Evolutionary conservation across 2,888 invertebrate genomes (phyloP).

Genomic region (Imbricaverruca yamaguchii): DNA sequence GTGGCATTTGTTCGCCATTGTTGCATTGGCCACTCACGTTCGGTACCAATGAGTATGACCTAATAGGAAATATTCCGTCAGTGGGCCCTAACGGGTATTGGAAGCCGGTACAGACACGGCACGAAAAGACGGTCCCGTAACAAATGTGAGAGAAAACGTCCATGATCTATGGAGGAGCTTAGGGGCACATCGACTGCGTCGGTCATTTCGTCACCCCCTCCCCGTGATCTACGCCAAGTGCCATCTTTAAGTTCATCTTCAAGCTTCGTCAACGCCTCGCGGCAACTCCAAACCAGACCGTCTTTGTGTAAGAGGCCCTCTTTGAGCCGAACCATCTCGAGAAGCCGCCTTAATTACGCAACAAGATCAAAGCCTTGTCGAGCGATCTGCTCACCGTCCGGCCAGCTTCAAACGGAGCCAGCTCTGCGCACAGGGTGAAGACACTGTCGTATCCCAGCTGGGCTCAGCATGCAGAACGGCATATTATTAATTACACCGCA

Average conservation of each 20-base stretch:
- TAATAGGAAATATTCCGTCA: no score
- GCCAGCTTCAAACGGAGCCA: not conserved
- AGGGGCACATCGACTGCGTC: no score
- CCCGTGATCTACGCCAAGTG: no score
- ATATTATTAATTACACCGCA: not conserved
- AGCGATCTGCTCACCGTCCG: not conserved
- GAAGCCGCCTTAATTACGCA: conserved; percentile 15
- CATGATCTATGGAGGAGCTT: no score
- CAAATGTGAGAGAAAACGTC: no score
- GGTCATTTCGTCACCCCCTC: no score
- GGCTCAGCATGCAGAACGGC: not conserved
- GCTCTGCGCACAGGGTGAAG: not conserved
- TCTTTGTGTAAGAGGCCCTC: conserved; percentile 5
- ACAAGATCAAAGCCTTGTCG: not conserved
- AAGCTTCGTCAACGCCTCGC: not conserved
- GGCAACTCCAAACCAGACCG: not conserved
- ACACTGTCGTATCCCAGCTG: not conserved
- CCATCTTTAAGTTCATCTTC: not conserved
- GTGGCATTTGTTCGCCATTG: no score
- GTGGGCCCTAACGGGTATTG: no score
- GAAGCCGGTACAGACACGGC: no score
- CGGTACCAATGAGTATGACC: no score
- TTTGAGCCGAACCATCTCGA: not conserved
- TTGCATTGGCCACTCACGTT: no score
- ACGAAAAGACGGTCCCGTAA: no score